Percentiles rank a stretch among this genome's conserved stretches.
phyloP scores from a whole-genome alignment of 2,113 vertebrate species.

The Malurus melanocephalus region DNA sequence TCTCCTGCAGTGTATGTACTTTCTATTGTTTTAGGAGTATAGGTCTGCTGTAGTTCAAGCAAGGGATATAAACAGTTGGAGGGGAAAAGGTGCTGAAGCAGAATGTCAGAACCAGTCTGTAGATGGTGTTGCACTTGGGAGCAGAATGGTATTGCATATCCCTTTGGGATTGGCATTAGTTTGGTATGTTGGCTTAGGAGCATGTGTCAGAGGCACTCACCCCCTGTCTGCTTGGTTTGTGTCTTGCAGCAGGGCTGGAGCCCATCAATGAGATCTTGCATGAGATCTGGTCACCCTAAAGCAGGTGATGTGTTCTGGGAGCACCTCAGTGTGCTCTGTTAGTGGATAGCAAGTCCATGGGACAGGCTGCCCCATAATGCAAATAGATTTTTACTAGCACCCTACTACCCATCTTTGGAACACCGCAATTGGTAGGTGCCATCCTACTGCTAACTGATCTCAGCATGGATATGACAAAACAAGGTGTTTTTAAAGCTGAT shows the following conservation, averaged over 20 bases:
- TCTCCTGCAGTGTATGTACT: neutral
- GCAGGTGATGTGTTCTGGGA: neutral
- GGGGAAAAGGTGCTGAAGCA: neutral
- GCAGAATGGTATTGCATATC: neutral
- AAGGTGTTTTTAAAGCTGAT: neutral
- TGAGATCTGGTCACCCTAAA: neutral
- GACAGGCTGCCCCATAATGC: neutral
- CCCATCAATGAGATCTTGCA: neutral
- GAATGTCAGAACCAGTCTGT: neutral
- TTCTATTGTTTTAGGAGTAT: neutral
- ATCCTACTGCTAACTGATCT: neutral
- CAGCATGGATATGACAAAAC: neutral
- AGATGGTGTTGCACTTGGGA: neutral
- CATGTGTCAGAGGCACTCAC: neutral
- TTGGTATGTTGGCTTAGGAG: neutral
- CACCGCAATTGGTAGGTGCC: neutral
- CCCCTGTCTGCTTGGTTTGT: neutral
- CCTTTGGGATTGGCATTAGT: neutral
- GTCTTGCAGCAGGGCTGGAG: neutral
- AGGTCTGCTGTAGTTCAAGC: neutral
- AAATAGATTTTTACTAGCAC: neutral
- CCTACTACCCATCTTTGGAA: neutral
- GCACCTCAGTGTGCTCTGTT: neutral
- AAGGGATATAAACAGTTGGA: neutral
- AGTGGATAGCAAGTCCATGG: neutral